A percentile compares a stretch with the other conserved stretches of the same genome.
Evolutionary conservation across 1,140 invertebrate species (phyloP).

Genomic region (Saxidomus purpurata): DNA sequence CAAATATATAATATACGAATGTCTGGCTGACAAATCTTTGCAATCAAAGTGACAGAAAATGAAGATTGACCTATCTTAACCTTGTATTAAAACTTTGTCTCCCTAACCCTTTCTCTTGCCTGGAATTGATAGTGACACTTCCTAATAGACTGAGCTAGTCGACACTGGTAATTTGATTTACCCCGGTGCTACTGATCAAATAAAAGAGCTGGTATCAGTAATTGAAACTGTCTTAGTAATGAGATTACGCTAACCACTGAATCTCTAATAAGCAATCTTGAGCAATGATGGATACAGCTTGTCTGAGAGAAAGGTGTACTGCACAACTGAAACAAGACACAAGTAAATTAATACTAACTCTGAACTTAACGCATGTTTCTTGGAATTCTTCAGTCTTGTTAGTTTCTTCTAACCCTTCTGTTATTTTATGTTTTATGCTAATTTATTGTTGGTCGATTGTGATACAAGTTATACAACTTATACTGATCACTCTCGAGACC

Average conservation of each 20-base stretch:
- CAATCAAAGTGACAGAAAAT: not conserved
- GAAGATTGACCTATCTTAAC: slow-evolving; percentile 35
- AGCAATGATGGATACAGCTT: not conserved
- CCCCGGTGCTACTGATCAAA: slow-evolving; percentile 18
- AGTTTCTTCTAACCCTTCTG: too few relatives aligned
- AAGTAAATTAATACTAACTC: too few relatives aligned
- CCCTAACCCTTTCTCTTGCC: not conserved
- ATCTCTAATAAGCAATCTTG: not conserved
- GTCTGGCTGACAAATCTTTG: too few relatives aligned
- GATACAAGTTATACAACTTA: too few relatives aligned
- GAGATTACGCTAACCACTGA: not conserved
- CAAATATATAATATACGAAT: too few relatives aligned
- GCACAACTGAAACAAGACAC: too few relatives aligned
- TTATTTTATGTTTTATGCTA: too few relatives aligned
- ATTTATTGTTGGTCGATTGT: too few relatives aligned
- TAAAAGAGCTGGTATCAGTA: slow-evolving; percentile 17
- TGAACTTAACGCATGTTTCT: too few relatives aligned
- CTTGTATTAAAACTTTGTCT: slow-evolving; percentile 7
- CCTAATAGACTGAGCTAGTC: slow-evolving; percentile 23
- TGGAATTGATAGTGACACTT: slow-evolving; percentile 20
- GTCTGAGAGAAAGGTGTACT: too few relatives aligned
- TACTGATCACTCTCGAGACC: too few relatives aligned
- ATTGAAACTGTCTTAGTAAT: slow-evolving; percentile 42
- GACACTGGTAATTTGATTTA: slow-evolving; percentile 39
- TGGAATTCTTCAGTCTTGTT: too few relatives aligned